phyloP scores from a whole-genome alignment of 2,797 vertebrate species.

The Calcarius lapponicus region DNA sequence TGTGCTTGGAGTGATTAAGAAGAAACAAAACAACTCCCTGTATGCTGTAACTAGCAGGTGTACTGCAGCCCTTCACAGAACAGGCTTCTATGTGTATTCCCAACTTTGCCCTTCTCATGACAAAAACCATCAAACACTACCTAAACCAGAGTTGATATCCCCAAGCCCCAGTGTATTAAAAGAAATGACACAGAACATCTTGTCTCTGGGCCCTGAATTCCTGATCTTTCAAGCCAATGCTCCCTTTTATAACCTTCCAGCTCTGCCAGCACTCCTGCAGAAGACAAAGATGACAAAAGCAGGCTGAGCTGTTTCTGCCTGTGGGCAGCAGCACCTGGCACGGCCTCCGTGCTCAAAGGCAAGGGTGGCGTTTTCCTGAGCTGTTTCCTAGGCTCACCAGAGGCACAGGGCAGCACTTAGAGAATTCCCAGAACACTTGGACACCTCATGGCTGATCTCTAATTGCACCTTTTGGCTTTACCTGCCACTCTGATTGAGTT shows the following conservation, averaged over 20 bases:
- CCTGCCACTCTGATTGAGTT: background rate
- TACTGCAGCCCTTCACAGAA: background rate
- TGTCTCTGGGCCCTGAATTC: background rate
- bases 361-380: background rate
- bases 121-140: background rate
- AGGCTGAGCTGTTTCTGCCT: background rate
- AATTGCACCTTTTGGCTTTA: background rate
- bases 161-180: background rate
- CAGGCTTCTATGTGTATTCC: background rate
- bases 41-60: background rate
- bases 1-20: conserved; percentile 22
- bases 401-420: background rate
- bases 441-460: background rate
- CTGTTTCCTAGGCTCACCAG: background rate
- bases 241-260: background rate
- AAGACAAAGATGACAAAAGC: background rate
- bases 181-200: background rate
- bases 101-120: background rate
- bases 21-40: conserved; percentile 26
- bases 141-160: background rate
- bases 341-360: background rate
- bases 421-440: background rate
- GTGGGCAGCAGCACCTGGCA: background rate
- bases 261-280: background rate
- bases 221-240: background rate